Base-by-base conservation (phyloP, 2,888 invertebrate species). In the Cancer borealis region DNA sequence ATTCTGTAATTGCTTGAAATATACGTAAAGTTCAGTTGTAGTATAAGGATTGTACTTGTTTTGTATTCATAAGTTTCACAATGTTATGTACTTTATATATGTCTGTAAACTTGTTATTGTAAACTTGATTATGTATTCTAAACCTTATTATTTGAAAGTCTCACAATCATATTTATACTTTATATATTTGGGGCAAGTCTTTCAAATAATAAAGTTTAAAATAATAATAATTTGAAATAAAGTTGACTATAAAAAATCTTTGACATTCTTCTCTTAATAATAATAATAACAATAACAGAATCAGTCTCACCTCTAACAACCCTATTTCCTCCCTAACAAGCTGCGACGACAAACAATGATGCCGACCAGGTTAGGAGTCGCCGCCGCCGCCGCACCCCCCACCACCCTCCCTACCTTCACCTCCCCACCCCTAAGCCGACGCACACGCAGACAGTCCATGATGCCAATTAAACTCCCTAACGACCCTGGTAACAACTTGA, bases 301-400 rank as follows among this genome's bases (percentile, higher is more conserved):
- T 66, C 66, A 21, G 21, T 66, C 66, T 66, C 66, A 66, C 66
- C 14, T 17, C 21, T 66, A 54, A 54, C 54, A 3, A 8, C 21
- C 17, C 17, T 21, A 21, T 66, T 66, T 66, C 21, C 66, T 8
- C n/a, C n/a, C n/a, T 21, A 26, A n/a, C 26, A 60, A 84, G 84
- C 84, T 84, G 39, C 84, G 84, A 12, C 12, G 84, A 30, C 84
- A 84, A 39, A 84, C 84, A 30, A 84, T 84, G 84, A 84, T 84
- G 84, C 84, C 84, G 0, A 84, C 39, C 3, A 30, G 39, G 39
- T 39, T 39, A 10, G 84, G 39, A 12, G 39, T 39, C 26, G 26
- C 73, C 10, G 84, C 84, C 39, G 39, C 84, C 26, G 26, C 73
- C 10, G 66, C 66, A 12, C 17, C 66, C 66, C 17, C 66, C 66